Conservation (phyloP, 1,140 invertebrate genomes). For the Ptiloglossa arizonensis region DNA sequence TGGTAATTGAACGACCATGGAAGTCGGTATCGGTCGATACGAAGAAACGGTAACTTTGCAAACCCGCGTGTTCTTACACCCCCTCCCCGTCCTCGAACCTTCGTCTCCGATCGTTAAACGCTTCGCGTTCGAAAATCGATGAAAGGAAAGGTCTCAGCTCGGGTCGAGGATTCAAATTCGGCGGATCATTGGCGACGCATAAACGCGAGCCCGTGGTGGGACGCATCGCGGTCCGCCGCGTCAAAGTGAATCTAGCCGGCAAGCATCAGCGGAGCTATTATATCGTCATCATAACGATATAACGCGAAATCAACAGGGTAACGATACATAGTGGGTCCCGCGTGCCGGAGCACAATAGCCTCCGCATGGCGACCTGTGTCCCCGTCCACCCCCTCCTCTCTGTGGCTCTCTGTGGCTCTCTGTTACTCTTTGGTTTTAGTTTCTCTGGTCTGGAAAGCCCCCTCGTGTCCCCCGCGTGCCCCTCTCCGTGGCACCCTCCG, state of each 20-base stretch:
- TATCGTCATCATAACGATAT: constrained; percentile 81
- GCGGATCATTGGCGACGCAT: background rate
- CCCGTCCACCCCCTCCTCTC: constrained; percentile 17
- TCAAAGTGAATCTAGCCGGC: constrained; percentile 74
- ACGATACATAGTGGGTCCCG: constrained; percentile 74
- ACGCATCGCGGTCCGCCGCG: constrained; percentile 33
- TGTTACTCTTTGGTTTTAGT: constrained; percentile 32
- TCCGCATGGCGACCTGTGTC: constrained; percentile 52
- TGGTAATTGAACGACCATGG: too few species aligned
- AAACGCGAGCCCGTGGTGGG: background rate
- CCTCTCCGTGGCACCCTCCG: constrained; percentile 8
- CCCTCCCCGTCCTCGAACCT: too few species aligned
- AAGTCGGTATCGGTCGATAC: too few species aligned
- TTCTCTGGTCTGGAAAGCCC: constrained; percentile 31
- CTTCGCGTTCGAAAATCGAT: too few species aligned
- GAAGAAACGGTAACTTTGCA: too few species aligned
- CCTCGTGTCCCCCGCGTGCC: constrained; percentile 18
- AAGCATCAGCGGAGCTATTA: constrained; percentile 76
- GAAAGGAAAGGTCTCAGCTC: too few species aligned
- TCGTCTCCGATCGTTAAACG: too few species aligned
- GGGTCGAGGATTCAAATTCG: too few species aligned
- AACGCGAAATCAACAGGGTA: constrained; percentile 81
- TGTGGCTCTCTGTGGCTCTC: too few species aligned
- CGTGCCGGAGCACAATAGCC: constrained; percentile 76
- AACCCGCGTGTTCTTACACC: too few species aligned